Percentiles rank a stretch among this genome's conserved stretches.
Conservation (phyloP, 2,888 invertebrate species). For the Rhamnusium bicolor region DNA sequence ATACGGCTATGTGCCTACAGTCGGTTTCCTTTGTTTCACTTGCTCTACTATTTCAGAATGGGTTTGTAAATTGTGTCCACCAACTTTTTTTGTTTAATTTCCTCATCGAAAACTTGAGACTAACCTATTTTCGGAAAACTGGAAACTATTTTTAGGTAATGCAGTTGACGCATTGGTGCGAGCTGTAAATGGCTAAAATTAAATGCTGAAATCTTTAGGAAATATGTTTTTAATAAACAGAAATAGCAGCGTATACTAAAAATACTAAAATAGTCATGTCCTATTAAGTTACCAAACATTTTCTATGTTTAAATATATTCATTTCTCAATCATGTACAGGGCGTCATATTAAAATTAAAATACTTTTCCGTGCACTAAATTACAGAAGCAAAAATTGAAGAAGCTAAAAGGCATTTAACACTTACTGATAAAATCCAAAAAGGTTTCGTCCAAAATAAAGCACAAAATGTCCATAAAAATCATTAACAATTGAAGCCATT, state of each 20-base stretch:
- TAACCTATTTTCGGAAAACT: constrained; percentile 16
- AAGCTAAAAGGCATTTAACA: too few species aligned
- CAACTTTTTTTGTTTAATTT: background rate
- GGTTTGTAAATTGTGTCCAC: constrained; percentile 1
- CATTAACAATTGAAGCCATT: too few species aligned
- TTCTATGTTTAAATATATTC: too few species aligned
- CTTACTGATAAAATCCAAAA: too few species aligned
- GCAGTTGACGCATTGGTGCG: background rate
- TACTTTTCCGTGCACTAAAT: too few species aligned
- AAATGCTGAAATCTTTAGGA: background rate
- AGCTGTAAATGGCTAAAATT: background rate
- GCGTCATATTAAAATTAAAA: too few species aligned
- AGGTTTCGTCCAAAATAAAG: too few species aligned
- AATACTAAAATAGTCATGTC: background rate
- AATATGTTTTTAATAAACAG: background rate
- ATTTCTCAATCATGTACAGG: too few species aligned
- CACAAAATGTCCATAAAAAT: too few species aligned
- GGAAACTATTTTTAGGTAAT: constrained; percentile 9
- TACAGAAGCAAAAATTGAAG: too few species aligned
- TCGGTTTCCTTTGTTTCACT: constrained; percentile 53
- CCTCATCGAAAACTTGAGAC: background rate
- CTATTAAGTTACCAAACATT: background rate
- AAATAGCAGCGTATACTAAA: background rate
- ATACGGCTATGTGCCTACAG: constrained; percentile 46
- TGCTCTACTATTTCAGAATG: constrained; percentile 42